Evolutionary conservation across 2,113 vertebrate genomes (phyloP).

Genomic region (Tretioscincus oriximinensis): DNA sequence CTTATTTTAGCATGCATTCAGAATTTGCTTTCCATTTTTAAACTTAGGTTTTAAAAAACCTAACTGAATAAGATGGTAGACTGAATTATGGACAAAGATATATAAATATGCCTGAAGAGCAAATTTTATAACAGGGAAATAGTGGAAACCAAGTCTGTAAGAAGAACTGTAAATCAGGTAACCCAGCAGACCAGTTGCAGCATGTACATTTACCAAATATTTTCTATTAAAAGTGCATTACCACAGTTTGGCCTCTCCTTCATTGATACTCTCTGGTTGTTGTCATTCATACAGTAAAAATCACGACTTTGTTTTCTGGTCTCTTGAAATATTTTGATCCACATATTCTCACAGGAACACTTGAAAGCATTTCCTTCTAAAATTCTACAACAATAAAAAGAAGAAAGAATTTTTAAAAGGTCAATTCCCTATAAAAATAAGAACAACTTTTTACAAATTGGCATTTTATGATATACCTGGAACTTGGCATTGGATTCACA

Average conservation of each 20-base stretch:
- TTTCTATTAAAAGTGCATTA: slow-evolving; percentile 71
- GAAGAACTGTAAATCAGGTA: no score
- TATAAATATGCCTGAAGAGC: no score
- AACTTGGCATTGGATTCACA: background rate
- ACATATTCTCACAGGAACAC: slow-evolving; percentile 96
- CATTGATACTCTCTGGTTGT: slow-evolving; percentile 80
- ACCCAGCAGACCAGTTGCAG: no score
- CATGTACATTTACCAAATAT: slow-evolving; percentile 3
- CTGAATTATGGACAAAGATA: no score
- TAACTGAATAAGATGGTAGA: no score
- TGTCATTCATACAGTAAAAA: slow-evolving; percentile 87
- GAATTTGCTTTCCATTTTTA: no score
- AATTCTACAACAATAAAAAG: slow-evolving; percentile 72
- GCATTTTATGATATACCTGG: background rate
- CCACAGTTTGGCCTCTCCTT: slow-evolving; percentile 86
- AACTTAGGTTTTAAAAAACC: no score
- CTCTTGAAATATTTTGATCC: slow-evolving; percentile 91
- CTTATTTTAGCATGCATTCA: no score
- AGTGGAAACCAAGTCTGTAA: no score
- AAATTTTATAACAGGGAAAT: no score
- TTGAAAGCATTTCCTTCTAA: slow-evolving; percentile 89
- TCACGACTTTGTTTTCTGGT: slow-evolving; percentile 84
- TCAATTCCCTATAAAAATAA: background rate
- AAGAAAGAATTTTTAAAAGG: background rate
- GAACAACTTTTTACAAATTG: background rate